phyloP scores from a whole-genome alignment of 2,113 vertebrate genomes.

The Agapornis roseicollis region DNA sequence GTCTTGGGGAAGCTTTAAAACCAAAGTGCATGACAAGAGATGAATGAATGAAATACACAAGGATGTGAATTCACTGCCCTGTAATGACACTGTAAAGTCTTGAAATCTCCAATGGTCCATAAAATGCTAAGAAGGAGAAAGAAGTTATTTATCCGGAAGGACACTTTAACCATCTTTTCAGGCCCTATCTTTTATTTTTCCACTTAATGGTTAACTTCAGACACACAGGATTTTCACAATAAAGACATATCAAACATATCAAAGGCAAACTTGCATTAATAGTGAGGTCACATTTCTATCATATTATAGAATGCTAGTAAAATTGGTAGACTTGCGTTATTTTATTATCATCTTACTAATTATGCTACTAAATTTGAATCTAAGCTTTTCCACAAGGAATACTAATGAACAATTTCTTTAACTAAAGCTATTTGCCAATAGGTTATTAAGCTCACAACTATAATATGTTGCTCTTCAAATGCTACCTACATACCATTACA shows the following conservation, averaged over 20 bases:
- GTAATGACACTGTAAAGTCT: not conserved
- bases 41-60: not conserved
- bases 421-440: not conserved
- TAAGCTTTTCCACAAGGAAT: not conserved
- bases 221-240: not conserved
- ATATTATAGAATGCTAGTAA: not conserved
- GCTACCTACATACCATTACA: not conserved
- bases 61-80: not conserved
- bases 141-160: not conserved
- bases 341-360: not conserved
- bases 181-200: not conserved
- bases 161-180: not conserved
- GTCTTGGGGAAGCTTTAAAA: not conserved
- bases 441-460: not conserved
- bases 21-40: not conserved
- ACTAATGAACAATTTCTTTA: slow-evolving; percentile 18
- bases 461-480: not conserved
- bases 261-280: not conserved
- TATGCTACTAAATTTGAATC: slow-evolving; percentile 21
- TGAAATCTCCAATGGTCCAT: not conserved
- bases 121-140: not conserved
- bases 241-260: not conserved
- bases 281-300: not conserved
- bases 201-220: not conserved
- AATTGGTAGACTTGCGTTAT: not conserved